Percentiles rank a stretch among this genome's conserved stretches.
phyloP scores from a whole-genome alignment of 1,140 invertebrate species.

The Vanessa tameamea region DNA sequence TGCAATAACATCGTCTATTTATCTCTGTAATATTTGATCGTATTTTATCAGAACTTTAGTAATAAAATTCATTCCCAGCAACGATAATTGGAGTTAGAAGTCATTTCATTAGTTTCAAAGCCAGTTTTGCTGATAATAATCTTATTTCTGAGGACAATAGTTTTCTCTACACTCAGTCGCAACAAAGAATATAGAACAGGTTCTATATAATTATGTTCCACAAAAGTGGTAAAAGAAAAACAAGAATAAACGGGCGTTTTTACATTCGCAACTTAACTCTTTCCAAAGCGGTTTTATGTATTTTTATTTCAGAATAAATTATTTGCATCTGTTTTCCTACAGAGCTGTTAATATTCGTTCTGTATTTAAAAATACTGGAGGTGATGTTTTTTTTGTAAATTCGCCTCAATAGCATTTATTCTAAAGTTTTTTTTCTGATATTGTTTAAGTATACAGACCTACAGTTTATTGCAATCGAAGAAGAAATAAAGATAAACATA shows the following conservation, averaged over 20 bases:
- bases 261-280: background rate
- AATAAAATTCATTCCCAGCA: constrained; percentile 2
- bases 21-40: background rate
- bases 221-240: background rate
- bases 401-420: no score
- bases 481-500: no score
- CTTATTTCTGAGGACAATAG: constrained; percentile 2
- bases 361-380: no score
- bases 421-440: no score
- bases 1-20: background rate
- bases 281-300: no score
- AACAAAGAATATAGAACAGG: background rate
- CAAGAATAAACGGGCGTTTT: background rate
- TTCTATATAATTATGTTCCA: background rate
- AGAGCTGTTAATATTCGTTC: no score
- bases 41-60: background rate
- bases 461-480: no score
- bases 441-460: no score
- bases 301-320: no score
- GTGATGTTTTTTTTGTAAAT: no score
- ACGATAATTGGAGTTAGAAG: background rate
- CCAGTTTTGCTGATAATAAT: constrained; percentile 1
- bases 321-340: no score
- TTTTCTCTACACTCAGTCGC: background rate
- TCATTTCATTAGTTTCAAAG: constrained; percentile 12